phyloP scores from a whole-genome alignment of 2,113 vertebrate genomes.

The Pandion haliaetus region DNA sequence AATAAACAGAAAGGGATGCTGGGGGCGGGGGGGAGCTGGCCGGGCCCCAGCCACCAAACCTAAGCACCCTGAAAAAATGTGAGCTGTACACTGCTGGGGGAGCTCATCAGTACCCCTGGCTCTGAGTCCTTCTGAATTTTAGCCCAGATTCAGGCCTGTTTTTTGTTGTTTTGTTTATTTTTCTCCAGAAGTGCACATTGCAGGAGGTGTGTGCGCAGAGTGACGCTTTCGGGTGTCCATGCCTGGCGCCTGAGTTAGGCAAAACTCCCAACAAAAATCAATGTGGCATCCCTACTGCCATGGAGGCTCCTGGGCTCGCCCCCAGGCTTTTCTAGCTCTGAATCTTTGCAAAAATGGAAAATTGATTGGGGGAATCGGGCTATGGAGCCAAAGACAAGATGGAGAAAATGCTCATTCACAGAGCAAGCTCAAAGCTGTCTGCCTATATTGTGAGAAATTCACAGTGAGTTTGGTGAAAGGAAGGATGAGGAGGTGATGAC shows the following conservation, averaged over 20 bases:
- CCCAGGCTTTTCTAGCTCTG: background rate
- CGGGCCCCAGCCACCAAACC: background rate
- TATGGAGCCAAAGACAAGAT: background rate
- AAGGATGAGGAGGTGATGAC: background rate
- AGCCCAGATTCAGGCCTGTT: background rate
- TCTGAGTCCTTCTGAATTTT: background rate
- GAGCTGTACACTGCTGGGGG: background rate
- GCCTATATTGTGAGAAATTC: background rate
- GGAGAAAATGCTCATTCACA: background rate
- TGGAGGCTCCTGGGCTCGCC: background rate
- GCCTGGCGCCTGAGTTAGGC: background rate
- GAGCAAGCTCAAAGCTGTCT: background rate
- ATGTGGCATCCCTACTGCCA: rapidly evolving
- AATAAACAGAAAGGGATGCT: conserved; percentile 37
- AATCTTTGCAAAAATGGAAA: background rate
- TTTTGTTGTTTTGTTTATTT: background rate
- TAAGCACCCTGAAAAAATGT: background rate
- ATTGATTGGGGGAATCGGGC: background rate
- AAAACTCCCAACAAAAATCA: background rate
- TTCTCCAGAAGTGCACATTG: background rate
- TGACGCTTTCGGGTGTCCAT: background rate
- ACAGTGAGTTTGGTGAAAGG: background rate
- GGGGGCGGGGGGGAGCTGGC: background rate
- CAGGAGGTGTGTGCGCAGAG: background rate
- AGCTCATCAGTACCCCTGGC: background rate